Percentiles rank a stretch among this genome's conserved stretches.
Conservation (phyloP, 2,888 invertebrate species). For the Eulithis prunata region DNA sequence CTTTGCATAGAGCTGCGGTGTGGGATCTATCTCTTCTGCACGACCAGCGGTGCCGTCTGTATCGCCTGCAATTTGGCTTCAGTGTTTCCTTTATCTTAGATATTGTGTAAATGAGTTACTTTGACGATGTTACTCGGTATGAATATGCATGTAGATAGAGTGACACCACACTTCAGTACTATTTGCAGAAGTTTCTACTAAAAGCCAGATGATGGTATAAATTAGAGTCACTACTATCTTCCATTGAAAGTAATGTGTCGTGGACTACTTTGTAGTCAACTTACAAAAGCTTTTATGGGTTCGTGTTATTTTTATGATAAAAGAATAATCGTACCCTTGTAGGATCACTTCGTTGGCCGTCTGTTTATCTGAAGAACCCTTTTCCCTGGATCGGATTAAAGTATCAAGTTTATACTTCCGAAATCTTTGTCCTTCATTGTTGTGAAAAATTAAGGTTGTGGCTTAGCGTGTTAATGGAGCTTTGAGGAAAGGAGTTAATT, state of each 20-base stretch:
- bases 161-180: slow-evolving; percentile 25
- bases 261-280: neutral
- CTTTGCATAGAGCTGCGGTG: neutral
- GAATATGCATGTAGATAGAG: slow-evolving; percentile 41
- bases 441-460: neutral
- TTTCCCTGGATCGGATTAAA: neutral
- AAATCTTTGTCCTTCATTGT: neutral
- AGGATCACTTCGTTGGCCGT: neutral
- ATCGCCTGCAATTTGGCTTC: slow-evolving; percentile 26
- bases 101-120: slow-evolving; percentile 44
- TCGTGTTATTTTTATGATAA: neutral
- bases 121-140: slow-evolving; percentile 36
- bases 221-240: neutral
- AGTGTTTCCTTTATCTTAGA: slow-evolving; percentile 41
- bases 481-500: neutral
- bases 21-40: neutral
- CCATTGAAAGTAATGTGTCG: neutral
- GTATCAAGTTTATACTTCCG: neutral
- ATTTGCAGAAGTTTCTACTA: slow-evolving; percentile 13
- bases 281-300: neutral
- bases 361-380: neutral
- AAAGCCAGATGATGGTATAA: slow-evolving; percentile 16
- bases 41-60: neutral
- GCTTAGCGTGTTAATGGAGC: neutral
- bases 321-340: neutral